Evolutionary conservation across 2,888 invertebrate genomes (phyloP).

Genomic region (Drosophila meridionalis): DNA sequence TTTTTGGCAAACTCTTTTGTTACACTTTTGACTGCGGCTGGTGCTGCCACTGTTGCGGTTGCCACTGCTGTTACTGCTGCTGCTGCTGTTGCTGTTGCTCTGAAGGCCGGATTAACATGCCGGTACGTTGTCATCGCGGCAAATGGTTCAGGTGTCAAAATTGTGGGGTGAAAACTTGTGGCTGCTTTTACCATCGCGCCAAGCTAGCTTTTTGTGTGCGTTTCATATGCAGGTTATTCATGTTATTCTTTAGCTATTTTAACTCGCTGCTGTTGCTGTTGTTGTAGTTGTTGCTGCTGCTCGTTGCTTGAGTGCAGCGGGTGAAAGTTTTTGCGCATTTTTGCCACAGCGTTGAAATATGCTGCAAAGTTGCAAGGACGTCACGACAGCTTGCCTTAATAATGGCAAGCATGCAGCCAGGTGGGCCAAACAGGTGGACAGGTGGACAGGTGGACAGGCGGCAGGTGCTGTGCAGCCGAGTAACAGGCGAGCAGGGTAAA

Average conservation of each 20-base stretch:
- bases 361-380: conserved; percentile 75
- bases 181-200: conserved; percentile 63
- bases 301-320: conserved; percentile 51
- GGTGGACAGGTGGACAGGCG: conserved; percentile 1
- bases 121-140: conserved; percentile 72
- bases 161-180: conserved; percentile 72
- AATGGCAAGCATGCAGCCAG: conserved; percentile 26
- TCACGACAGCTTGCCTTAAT: conserved; percentile 71
- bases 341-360: conserved; percentile 65
- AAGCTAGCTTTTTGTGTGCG: conserved; percentile 56
- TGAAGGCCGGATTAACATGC: conserved; percentile 51
- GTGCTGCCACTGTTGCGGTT: conserved; percentile 23
- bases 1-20: conserved; percentile 56
- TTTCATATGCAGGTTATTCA: conserved; percentile 68
- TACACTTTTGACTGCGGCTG: conserved; percentile 39
- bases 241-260: conserved; percentile 59
- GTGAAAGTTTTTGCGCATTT: conserved; percentile 60
- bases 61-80: conserved; percentile 15
- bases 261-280: conserved; percentile 15
- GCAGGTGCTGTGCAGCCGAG: conserved; percentile 1
- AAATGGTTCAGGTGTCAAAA: conserved; percentile 78
- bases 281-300: conserved; percentile 1
- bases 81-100: conserved; percentile 20
- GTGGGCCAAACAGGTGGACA: neutral
- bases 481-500: conserved; percentile 35